phyloP scores from a whole-genome alignment of 2,113 vertebrate species.

The Melanostigma gelatinosum region DNA sequence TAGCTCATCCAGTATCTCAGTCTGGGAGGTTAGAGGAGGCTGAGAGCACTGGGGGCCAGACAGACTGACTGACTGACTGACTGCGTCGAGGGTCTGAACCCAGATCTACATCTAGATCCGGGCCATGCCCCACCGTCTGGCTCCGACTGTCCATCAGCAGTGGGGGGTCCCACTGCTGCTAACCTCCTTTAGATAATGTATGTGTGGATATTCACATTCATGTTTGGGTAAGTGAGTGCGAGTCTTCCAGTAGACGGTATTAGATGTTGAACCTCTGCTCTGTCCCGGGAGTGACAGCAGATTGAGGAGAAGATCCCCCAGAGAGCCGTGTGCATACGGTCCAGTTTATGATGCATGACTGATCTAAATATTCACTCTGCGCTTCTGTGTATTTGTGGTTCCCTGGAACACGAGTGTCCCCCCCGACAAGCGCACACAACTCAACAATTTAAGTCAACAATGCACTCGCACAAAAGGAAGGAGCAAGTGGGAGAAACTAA shows the following conservation, averaged over 20 bases:
- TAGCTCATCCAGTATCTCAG: slow-evolving; percentile 46
- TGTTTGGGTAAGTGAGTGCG: background rate
- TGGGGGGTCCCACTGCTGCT: background rate
- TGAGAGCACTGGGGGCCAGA: slow-evolving; percentile 51
- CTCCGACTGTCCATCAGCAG: slow-evolving; percentile 31
- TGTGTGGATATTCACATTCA: background rate
- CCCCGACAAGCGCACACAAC: background rate
- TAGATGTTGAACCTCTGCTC: slow-evolving; percentile 38
- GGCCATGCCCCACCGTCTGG: slow-evolving; percentile 34
- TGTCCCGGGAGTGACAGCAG: slow-evolving; percentile 41
- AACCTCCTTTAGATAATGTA: slow-evolving; percentile 1
- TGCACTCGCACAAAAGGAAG: background rate
- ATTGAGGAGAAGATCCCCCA: slow-evolving; percentile 51
- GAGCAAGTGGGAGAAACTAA: slow-evolving; percentile 5
- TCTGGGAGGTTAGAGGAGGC: slow-evolving; percentile 45
- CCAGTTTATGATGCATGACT: slow-evolving; percentile 63
- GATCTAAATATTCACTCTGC: slow-evolving; percentile 59
- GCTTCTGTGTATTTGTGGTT: slow-evolving; percentile 36
- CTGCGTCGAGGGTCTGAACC: slow-evolving; percentile 57
- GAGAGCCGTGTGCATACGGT: slow-evolving; percentile 36
- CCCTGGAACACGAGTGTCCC: background rate
- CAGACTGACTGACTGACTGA: slow-evolving; percentile 7
- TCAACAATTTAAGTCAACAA: slow-evolving; percentile 18
- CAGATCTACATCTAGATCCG: slow-evolving; percentile 60
- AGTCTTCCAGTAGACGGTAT: slow-evolving; percentile 47